Percentiles rank a stretch among this genome's conserved stretches.
These are phyloP conservation scores for Rhinolophus sinicus DNA, from an alignment of 2,113 vertebrate species.

Conservation along the genomic window DNA sequence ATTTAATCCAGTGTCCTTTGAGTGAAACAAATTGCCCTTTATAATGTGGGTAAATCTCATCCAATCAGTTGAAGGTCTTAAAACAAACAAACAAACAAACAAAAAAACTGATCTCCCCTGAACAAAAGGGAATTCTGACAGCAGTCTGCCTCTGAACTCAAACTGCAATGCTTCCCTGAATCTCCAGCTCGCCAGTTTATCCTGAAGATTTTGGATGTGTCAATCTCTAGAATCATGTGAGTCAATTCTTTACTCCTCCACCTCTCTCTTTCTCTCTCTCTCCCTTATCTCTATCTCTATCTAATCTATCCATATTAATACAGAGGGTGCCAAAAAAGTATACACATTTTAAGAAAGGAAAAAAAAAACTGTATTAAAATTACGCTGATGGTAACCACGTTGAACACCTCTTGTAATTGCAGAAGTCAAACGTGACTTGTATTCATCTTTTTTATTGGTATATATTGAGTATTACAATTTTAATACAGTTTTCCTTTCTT, in stretches of 20 bases:
- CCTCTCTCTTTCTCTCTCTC: not conserved
- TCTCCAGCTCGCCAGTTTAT: not conserved
- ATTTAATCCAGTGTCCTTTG: not conserved
- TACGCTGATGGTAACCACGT: too few relatives aligned
- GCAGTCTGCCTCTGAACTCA: not conserved
- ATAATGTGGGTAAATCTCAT: not conserved
- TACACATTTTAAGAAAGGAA: too few relatives aligned
- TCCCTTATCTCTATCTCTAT: too few relatives aligned
- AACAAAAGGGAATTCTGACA: not conserved
- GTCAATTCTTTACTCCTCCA: not conserved
- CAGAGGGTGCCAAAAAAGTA: too few relatives aligned
- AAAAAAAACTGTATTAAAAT: too few relatives aligned
- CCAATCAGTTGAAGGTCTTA: not conserved
- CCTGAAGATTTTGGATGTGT: not conserved
- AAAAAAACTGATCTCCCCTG: accelerated
- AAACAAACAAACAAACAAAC: not conserved
- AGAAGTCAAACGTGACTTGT: too few relatives aligned
- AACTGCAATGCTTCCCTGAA: not conserved
- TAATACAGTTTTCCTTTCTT: too few relatives aligned
- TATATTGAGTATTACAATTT: too few relatives aligned
- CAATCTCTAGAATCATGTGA: accelerated
- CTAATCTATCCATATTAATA: too few relatives aligned
- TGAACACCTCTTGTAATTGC: too few relatives aligned
- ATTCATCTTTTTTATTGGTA: too few relatives aligned
- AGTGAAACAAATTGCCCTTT: not conserved